Base-by-base conservation (phyloP, 2,797 vertebrate genomes). In the Anguilla anguilla region DNA sequence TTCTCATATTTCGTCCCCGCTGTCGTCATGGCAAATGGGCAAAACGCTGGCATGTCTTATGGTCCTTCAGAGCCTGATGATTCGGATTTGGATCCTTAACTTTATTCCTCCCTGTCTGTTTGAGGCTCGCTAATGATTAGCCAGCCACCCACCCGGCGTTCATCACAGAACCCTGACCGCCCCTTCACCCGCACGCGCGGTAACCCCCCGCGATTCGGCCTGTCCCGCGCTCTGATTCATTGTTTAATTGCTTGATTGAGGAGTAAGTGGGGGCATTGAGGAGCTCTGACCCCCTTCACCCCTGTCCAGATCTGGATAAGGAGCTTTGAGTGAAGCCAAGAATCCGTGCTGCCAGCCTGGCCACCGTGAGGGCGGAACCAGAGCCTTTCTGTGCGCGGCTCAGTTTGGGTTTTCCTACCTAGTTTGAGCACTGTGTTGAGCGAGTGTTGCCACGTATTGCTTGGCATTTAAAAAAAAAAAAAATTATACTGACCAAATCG, bases 201-300 rank as follows among this genome's bases (percentile, higher is more conserved):
- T 67, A 59, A 57, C 85, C 85, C 59, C 35, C 55, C 17, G 85
- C 15, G 72, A 74, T 83, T 83, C 84, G 35, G 28, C 28, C 85
- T 83, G 85, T 35, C 85, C 35, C 25, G 28, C 22, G 15, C 28
- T 55, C 74, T 83, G 85, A 83, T 85, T 87, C 86, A 84, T 87
- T 87, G 86, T 88, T 88, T 88, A 88, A 86, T 88, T 88, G 85
- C 57, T 86, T 86, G 88, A 88, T 88, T 82, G 85, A 86, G 74
- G 85, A 85, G 85, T 69, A 86, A 86, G 69, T 83, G 84, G 79
- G 64, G 85, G 77, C 31, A 83, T 82, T 83, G 67, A 86, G 83
- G 85, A 19, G 79, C 39, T 88, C 49, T 88, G 88, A 86, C 88
- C 77, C 49, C 69, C 31, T 6, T 49, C 49, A 77, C 64, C 83